A percentile compares a stretch with the other conserved stretches of the same genome.
Conservation (phyloP, 2,797 vertebrate genomes). For the Myotis findleyi region DNA sequence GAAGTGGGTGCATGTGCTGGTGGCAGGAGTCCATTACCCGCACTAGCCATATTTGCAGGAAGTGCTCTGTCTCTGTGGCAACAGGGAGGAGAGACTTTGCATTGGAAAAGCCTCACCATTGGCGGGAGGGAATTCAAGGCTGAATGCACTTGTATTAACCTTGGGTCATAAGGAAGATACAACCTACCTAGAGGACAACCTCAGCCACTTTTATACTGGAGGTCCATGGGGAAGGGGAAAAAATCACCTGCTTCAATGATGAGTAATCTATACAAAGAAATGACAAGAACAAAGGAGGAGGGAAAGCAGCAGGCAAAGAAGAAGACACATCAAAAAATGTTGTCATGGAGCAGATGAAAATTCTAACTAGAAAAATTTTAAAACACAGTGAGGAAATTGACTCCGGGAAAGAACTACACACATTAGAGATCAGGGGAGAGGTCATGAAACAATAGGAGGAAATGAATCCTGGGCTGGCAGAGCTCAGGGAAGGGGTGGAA, state of each 20-base stretch:
- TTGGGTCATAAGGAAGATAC: neutral
- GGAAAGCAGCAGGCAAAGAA: neutral
- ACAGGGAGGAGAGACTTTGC: neutral
- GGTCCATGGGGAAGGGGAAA: neutral
- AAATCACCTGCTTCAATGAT: neutral
- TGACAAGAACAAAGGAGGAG: neutral
- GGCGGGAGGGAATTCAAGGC: neutral
- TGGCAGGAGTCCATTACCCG: neutral
- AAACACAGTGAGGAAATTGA: neutral
- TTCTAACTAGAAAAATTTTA: neutral
- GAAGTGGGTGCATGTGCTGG: neutral
- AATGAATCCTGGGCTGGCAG: neutral
- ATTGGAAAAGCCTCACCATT: neutral
- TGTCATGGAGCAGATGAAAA: neutral
- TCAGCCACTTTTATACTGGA: neutral
- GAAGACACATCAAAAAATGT: neutral
- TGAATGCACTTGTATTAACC: neutral
- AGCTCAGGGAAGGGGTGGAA: neutral
- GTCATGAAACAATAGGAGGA: neutral
- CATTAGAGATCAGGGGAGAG: neutral
- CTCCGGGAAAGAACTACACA: neutral
- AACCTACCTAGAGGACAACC: neutral
- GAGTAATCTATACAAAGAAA: neutral
- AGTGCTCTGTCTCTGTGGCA: neutral
- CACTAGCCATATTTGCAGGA: neutral